A percentile compares a stretch with the other conserved stretches of the same genome.
phyloP scores from a whole-genome alignment of 2,797 vertebrate genomes.

The Coracias cyanogaster region DNA sequence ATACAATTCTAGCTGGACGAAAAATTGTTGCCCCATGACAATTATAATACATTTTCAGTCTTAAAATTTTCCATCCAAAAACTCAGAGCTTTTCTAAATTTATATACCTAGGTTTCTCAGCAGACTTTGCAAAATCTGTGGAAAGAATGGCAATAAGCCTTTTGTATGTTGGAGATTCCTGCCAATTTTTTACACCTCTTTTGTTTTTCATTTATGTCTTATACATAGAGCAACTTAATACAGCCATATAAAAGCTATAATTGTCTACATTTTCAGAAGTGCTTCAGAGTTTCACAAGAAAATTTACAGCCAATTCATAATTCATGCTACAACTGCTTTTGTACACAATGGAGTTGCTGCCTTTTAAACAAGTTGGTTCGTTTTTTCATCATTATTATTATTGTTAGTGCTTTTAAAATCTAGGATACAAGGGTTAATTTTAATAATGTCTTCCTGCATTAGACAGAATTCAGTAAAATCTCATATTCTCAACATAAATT shows the following conservation, averaged over 20 bases:
- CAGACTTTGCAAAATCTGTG: neutral
- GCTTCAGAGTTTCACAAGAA: neutral
- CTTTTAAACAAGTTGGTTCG: neutral
- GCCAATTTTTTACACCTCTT: neutral
- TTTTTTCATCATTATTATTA: neutral
- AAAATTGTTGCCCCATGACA: neutral
- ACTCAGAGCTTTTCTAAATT: neutral
- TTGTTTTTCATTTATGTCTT: neutral
- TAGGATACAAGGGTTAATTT: neutral
- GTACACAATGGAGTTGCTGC: neutral
- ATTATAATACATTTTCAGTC: neutral
- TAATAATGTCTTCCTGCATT: neutral
- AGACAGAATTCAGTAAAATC: conserved; percentile 3
- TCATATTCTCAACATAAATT: neutral
- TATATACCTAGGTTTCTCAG: neutral
- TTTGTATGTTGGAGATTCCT: neutral
- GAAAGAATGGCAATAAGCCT: neutral
- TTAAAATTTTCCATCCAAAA: neutral
- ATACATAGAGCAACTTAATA: neutral
- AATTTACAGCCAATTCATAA: neutral
- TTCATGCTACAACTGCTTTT: neutral
- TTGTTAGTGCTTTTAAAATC: neutral
- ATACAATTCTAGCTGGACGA: neutral
- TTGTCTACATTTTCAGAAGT: neutral
- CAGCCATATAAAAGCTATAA: neutral